These are phyloP conservation scores for Ptiloglossa arizonensis DNA, from an alignment of 1,140 invertebrate species.

Conservation along the genomic window DNA sequence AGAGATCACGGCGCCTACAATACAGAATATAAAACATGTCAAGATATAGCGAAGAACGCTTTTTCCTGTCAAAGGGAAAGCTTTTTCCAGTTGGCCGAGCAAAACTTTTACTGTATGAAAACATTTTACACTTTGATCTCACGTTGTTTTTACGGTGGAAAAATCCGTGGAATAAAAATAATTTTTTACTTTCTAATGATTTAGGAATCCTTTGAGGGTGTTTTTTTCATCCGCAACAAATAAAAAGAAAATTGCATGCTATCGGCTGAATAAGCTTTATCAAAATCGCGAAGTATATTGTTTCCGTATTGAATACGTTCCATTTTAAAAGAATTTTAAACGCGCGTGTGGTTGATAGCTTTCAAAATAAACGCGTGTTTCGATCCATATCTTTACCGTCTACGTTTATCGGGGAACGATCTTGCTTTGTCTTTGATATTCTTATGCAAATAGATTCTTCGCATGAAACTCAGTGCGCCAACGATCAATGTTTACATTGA, in stretches of 20 bases:
- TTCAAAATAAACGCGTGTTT: too few species aligned
- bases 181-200: neutral
- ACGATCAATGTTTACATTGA: conserved; percentile 26
- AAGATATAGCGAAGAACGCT: neutral
- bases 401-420: neutral
- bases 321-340: neutral
- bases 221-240: neutral
- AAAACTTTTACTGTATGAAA: neutral
- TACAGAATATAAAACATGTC: neutral
- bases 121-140: conserved; percentile 5
- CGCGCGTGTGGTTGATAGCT: neutral
- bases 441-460: conserved; percentile 22
- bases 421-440: neutral
- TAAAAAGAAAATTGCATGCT: too few species aligned
- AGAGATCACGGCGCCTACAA: neutral
- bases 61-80: conserved; percentile 9
- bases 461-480: neutral
- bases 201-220: neutral
- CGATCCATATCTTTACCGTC: neutral
- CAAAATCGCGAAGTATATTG: neutral
- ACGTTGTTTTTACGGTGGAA: neutral
- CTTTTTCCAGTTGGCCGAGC: neutral
- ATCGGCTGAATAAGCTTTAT: neutral
- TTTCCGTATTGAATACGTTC: neutral
- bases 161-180: neutral